Percentiles rank a stretch among this genome's conserved stretches.
Conservation (phyloP, 2,888 invertebrate genomes). For the Acronicta alni region DNA sequence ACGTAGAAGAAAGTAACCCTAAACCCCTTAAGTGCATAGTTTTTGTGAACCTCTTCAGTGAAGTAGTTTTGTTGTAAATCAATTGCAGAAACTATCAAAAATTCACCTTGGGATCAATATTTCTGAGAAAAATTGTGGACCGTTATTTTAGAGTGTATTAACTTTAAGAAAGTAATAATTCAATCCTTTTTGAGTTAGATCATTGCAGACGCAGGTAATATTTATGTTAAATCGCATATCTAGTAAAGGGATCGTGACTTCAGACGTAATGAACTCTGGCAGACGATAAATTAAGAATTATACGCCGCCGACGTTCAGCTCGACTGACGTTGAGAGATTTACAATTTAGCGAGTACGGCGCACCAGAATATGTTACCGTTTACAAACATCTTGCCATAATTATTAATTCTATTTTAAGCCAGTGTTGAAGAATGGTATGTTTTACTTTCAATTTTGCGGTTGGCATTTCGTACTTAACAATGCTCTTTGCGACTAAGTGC, state of each 20-base stretch:
- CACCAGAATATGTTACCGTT: conserved; percentile 1
- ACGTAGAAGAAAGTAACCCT: too few relatives aligned
- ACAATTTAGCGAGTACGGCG: conserved; percentile 10
- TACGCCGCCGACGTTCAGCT: conserved; percentile 18
- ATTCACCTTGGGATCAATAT: not conserved
- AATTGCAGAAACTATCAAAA: too few relatives aligned
- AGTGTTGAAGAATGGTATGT: conserved; percentile 2
- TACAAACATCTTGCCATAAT: conserved; percentile 18
- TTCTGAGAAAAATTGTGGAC: not conserved
- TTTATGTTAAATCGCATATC: conserved; percentile 4
- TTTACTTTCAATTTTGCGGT: conserved; percentile 17
- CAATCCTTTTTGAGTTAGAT: not conserved
- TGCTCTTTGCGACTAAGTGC: conserved; percentile 17
- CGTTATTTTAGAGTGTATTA: not conserved
- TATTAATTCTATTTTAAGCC: conserved; percentile 22
- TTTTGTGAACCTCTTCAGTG: too few relatives aligned
- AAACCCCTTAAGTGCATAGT: too few relatives aligned
- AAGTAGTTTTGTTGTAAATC: too few relatives aligned
- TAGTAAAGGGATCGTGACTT: conserved; percentile 14
- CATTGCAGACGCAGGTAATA: conserved; percentile 7
- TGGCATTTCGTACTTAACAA: conserved; percentile 13
- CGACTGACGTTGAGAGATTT: conserved; percentile 40
- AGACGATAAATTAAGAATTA: conserved; percentile 50
- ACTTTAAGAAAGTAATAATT: conserved; percentile 13
- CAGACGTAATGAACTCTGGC: conserved; percentile 27